Evolutionary conservation across 2,888 invertebrate genomes (phyloP), one percentile per base, ranked within the genome.

Genomic region (Pherbina coryleti): DNA sequence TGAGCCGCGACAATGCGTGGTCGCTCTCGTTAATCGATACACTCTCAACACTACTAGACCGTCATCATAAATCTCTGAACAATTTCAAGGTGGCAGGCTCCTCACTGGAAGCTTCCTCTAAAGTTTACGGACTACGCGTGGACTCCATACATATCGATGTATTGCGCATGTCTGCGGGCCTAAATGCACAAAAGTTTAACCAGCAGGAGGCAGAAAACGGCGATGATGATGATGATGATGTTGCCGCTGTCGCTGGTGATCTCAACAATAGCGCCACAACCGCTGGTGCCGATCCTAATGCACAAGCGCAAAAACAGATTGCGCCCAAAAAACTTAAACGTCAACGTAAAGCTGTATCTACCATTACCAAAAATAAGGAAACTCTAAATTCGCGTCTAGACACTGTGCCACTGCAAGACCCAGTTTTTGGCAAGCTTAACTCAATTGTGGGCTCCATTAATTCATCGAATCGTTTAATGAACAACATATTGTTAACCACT

Each of bases 1-100:
- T 98, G 82, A 97, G 93, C 84, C 91, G 93, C 70, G 96, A 96
- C 86, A 97, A 97, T 91, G 97, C 96, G 0, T 98, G 97, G 93
- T 94, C 93, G 81, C 90, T 97, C 1, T 94, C 95, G 81, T 91
- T 97, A 67, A 97, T 97, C 84, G 97, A 98, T 87, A 95, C 95
- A 83, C 93, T 97, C 92, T 92, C 94, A 0, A 93, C 93, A 25
- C 92, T 97, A 90, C 87, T 96, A n/a, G 91, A 92, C 57, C 92
- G 93, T 73, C 93, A 93, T 84, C 93, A 94, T 86, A 91, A 92
- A 2, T 92, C 93, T 8, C 91, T 95, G 90, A 93, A 94, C 78
- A 93, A 93, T 84, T 91, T 95, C 71, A 93, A 96, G 92, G 93
- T 96, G 14, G 97, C 96, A 1, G 95, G 96, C 69, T 94, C 95